Evolutionary conservation across 1,140 invertebrate species (phyloP).

Genomic region (Drosophila arizonae): DNA sequence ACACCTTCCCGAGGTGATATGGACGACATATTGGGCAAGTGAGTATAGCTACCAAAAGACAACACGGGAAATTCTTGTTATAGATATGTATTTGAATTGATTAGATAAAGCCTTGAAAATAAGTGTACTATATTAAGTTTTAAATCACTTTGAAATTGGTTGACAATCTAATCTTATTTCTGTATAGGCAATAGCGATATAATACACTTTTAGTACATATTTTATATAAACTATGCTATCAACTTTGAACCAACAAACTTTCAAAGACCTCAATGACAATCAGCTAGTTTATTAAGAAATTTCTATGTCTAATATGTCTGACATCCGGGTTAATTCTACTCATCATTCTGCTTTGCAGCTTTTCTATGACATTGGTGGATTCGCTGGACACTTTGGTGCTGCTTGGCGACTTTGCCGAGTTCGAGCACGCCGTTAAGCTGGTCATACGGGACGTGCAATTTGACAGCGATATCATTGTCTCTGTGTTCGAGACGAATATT

Average conservation of each 20-base stretch:
- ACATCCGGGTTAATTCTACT: no score
- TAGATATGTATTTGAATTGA: not conserved
- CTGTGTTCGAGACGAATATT: slow-evolving; percentile 99
- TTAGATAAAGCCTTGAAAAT: slow-evolving; percentile 19
- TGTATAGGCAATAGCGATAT: not conserved
- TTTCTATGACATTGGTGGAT: slow-evolving; percentile 97
- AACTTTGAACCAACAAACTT: no score
- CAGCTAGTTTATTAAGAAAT: no score
- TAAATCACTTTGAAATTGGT: not conserved
- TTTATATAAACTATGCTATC: no score
- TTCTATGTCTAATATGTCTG: not conserved
- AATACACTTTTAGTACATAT: not conserved
- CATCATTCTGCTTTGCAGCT: slow-evolving; percentile 87
- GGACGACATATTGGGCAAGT: slow-evolving; percentile 98
- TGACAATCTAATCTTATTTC: not conserved
- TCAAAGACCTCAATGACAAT: no score
- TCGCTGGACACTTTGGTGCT: slow-evolving; percentile 96
- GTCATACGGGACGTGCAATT: slow-evolving; percentile 94
- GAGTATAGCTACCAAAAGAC: slow-evolving; percentile 82
- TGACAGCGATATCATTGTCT: slow-evolving; percentile 97
- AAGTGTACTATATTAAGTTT: not conserved
- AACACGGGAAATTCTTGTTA: not conserved
- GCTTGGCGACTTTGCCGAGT: slow-evolving; percentile 96
- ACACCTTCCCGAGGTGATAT: slow-evolving; percentile 96
- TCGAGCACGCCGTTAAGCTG: slow-evolving; percentile 94